Evolutionary conservation across 2,113 vertebrate genomes (phyloP).

Genomic region (Misgurnus anguillicaudatus): DNA sequence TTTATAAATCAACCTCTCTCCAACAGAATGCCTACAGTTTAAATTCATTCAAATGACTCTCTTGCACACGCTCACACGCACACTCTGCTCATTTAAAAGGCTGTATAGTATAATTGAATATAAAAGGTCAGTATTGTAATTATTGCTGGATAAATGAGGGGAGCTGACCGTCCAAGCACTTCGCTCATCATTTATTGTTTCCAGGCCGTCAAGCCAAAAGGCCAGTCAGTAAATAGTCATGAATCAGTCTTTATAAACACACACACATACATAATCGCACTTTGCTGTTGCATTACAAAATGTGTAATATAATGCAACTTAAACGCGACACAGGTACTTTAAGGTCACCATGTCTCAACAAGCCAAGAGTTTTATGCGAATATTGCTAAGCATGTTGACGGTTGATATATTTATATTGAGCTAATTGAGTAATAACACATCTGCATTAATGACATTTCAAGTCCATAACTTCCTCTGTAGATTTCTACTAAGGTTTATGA

Average conservation of each 20-base stretch:
- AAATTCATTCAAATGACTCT: conserved; percentile 50
- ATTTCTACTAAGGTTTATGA: too few relatives aligned
- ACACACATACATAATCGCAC: conserved; percentile 32
- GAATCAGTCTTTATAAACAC: conserved; percentile 48
- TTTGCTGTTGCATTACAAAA: conserved; percentile 2
- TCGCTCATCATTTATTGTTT: conserved; percentile 57
- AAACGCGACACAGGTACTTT: too few relatives aligned
- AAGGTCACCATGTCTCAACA: too few relatives aligned
- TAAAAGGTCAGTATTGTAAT: conserved; percentile 62
- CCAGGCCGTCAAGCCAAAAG: conserved; percentile 55
- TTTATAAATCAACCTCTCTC: conserved; percentile 54
- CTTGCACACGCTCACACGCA: not conserved
- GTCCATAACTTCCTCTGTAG: too few relatives aligned
- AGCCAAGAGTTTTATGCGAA: too few relatives aligned
- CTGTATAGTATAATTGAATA: conserved; percentile 59
- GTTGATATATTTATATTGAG: too few relatives aligned
- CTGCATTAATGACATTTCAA: too few relatives aligned
- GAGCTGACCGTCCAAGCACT: conserved; percentile 37
- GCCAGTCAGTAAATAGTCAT: conserved; percentile 58
- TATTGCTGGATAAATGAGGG: conserved; percentile 58
- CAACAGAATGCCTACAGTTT: conserved; percentile 46
- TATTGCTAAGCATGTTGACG: too few relatives aligned
- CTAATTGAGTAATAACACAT: too few relatives aligned
- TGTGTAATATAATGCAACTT: not conserved
- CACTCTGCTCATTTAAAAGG: conserved; percentile 49